Base-by-base conservation (phyloP, 2,888 invertebrate genomes). In the Xanthostigma xanthostigma region DNA sequence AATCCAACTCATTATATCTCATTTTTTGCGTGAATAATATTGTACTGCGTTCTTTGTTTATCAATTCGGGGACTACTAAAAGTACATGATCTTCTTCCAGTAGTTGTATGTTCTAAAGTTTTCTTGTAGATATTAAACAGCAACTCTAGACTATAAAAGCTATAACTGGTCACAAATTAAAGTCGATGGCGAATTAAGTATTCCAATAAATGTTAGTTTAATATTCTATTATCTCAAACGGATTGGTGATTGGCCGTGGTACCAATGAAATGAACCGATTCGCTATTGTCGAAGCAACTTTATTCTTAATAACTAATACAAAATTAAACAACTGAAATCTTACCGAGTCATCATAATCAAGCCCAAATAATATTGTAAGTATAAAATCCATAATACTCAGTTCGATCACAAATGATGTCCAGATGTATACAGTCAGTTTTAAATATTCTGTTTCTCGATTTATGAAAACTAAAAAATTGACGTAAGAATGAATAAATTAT, bases 281-380 rank as follows among this genome's bases (percentile, higher is more conserved):
- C 57, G 50, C 59, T 61, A 3, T 52, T 54, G 1, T 34, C 13
- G 27, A 53, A 53, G 1, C 64, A 60, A 45, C 13, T 27, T 11
- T 38, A 2, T 11, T 37, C 17, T 12, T 39, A 34, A n/a, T 27
- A 43, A 36, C 12, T 9, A 45, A 12, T n/a, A 13, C 9, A 41
- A 35, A 33, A 12, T 35, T 43, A 34, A 35, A 33, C 12, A 42
- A 8, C 2, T 12, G 2, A 14, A 12, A 47, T n/a, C 37, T 39
- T 14, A 59, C 54, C 48, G 64, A 63, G 35, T 59, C 57, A 1
- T 60, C 54, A 48, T 59, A 67, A 45, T 68, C 68, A 5, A 68
- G 48, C 36, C 63, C 64, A 46, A 68, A 68, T 14, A 68, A 62
- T 38, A 67, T 56, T 6, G 65, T 66, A 3, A 64, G 50, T 0